A percentile compares a stretch with the other conserved stretches of the same genome.
These are phyloP conservation scores for Eulemur mongoz DNA, from an alignment of 2,797 vertebrate genomes.

Conservation along the genomic window DNA sequence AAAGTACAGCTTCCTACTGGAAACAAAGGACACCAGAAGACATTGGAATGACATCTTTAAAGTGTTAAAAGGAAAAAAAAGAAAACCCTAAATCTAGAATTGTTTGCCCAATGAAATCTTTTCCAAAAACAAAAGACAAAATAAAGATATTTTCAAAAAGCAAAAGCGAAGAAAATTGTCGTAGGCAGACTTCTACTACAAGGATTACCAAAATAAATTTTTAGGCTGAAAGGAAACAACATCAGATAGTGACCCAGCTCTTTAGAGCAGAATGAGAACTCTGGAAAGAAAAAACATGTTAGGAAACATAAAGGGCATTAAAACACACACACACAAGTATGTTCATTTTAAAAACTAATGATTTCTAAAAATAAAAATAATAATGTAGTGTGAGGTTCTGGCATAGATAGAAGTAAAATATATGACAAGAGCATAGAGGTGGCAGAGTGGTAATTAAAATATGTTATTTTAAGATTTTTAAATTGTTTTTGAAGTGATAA, in stretches of 20 bases:
- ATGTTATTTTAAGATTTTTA: conserved; percentile 17
- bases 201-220: not conserved
- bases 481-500: not conserved
- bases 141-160: not conserved
- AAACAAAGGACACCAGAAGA: not conserved
- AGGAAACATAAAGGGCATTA: not conserved
- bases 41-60: not conserved
- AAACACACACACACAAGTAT: not conserved
- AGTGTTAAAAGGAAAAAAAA: not conserved
- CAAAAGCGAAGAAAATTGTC: not conserved
- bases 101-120: not conserved
- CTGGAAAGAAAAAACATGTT: not conserved
- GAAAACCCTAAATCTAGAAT: not conserved
- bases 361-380: conserved; percentile 11
- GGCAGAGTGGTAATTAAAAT: not conserved
- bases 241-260: not conserved
- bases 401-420: conserved; percentile 26
- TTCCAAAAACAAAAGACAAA: not conserved
- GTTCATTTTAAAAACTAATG: not conserved
- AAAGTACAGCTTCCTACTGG: not conserved
- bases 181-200: not conserved
- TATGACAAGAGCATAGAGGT: not conserved
- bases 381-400: not conserved
- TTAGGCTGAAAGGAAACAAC: not conserved
- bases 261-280: not conserved